Base-by-base conservation (phyloP, 2,797 vertebrate species). In the Pitangus sulphuratus region DNA sequence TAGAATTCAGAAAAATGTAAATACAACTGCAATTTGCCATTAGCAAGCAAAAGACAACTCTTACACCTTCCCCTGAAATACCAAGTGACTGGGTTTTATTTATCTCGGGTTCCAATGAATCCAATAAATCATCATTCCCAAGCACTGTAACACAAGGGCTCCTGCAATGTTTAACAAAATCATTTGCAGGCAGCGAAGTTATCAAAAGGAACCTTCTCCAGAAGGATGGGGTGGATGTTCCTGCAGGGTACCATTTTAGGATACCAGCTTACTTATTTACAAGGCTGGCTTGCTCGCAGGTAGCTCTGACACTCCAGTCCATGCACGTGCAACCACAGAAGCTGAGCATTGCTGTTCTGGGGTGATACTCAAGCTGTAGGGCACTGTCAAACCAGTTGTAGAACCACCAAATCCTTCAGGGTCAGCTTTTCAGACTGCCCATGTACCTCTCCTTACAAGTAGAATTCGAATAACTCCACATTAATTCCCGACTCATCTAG, bases 401-500 rank as follows among this genome's bases (percentile, higher is more conserved):
- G 60, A 74, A 60, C 15, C 51, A 47, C 33, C 30, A 37, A 31
- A 45, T 26, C 18, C 60, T 35, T 50, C 56, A 39, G 33, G 14
- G 40, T 30, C 51, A 70, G 24, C 15, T 17, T 79, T 68, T 47
- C 76, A 60, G 30, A 37, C 71, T 61, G 33, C 25, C 24, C 62
- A n/a, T 0, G 0, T 3, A 65, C 17, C 35, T 40, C 62, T 74
- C 56, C n/a, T 22, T 58, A 54, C 0, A 0, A 39, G 7, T 7
- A 70, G 37, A 47, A 31, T 28, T 66, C 37, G 31, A 62, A 56
- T 30, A 11, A 37, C 47, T 60, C 51, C 68, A 56, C 40, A 26
- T 53, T 26, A 72, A 69, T 33, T 72, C 31, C 48, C 15, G 16
- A 61, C 47, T 60, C 26, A 28, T 14, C 30, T 28, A 26, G 20